Evolutionary conservation across 2,797 vertebrate species (phyloP).

Genomic region (Enteromius paludinosus): DNA sequence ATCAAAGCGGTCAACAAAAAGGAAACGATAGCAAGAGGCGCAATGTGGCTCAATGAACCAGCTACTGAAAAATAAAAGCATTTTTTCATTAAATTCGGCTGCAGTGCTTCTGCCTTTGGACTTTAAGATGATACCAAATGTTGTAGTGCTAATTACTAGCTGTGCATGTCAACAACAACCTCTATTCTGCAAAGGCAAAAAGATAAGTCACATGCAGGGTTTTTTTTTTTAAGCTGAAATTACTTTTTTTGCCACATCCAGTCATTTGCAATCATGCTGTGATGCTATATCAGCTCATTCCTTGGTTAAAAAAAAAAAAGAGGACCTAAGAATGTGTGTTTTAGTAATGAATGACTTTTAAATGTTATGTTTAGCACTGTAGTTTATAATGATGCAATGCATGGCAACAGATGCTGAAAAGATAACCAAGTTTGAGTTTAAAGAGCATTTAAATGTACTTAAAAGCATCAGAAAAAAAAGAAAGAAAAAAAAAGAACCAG

Average conservation of each 20-base stretch:
- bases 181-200: constrained; percentile 16
- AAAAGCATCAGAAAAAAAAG: not conserved
- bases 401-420: constrained; percentile 19
- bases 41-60: constrained; percentile 27
- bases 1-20: constrained; percentile 58
- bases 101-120: not conserved
- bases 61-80: not conserved
- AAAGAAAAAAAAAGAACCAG: not conserved
- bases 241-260: constrained; percentile 7
- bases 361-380: not conserved
- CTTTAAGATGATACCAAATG: not conserved
- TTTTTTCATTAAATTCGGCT: constrained; percentile 19
- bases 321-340: not conserved
- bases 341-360: not conserved
- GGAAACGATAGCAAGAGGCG: constrained; percentile 12
- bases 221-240: not conserved
- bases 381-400: constrained; percentile 26
- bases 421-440: not conserved
- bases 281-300: constrained; percentile 27
- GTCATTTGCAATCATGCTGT: constrained; percentile 2
- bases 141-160: constrained; percentile 41
- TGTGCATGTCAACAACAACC: constrained; percentile 16
- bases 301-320: constrained; percentile 1
- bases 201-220: constrained; percentile 12
- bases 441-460: not conserved